phyloP scores from a whole-genome alignment of 2,113 vertebrate species.

The Mionectes macconnelli region DNA sequence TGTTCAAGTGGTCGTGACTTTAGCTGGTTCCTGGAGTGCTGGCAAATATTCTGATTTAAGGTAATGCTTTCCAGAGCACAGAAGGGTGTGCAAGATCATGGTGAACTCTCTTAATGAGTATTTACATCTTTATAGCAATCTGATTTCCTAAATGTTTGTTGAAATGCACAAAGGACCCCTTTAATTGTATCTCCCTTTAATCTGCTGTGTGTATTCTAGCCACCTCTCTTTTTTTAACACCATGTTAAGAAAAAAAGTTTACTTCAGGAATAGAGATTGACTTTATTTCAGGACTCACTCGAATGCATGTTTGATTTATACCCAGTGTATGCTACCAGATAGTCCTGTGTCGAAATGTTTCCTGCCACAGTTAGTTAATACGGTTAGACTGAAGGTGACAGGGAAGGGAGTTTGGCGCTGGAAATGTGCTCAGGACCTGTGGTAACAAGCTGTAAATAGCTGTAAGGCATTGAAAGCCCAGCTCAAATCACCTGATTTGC shows the following conservation, averaged over 20 bases:
- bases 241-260: neutral
- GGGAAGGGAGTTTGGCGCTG: neutral
- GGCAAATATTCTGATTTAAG: neutral
- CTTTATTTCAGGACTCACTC: neutral
- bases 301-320: neutral
- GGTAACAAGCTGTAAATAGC: neutral
- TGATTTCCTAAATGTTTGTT: neutral
- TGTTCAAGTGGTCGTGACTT: neutral
- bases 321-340: rapidly evolving
- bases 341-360: neutral
- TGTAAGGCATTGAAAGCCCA: neutral
- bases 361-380: rapidly evolving
- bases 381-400: neutral
- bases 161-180: neutral
- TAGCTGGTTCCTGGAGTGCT: neutral
- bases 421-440: neutral
- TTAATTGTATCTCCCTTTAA: neutral
- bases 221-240: neutral
- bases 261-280: neutral
- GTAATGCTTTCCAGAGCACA: rapidly evolving
- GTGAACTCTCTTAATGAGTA: neutral
- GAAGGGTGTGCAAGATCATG: neutral
- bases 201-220: neutral
- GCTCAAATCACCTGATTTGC: neutral
- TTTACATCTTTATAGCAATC: neutral